Conservation (phyloP, 2,888 invertebrate genomes). For the Pinctada fucata region DNA sequence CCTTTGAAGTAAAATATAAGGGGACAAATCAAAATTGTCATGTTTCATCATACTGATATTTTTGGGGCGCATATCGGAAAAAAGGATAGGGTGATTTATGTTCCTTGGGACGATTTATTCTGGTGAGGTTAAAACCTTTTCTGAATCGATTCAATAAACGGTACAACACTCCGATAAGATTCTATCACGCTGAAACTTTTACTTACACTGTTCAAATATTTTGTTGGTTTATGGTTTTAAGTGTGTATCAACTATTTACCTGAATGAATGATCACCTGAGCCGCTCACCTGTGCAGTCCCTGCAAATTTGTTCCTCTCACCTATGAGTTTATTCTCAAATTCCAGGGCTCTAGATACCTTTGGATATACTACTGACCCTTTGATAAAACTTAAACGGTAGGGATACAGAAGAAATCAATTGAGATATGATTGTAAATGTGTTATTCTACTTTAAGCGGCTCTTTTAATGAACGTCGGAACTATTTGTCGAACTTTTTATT, state of each 20-base stretch:
- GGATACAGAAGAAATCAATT: not conserved
- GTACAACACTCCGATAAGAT: no score
- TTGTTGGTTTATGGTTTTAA: not conserved
- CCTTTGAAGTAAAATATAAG: no score
- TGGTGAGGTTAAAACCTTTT: no score
- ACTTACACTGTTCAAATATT: constrained; percentile 3
- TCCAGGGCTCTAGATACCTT: not conserved
- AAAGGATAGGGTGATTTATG: no score
- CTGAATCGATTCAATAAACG: no score
- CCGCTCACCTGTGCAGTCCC: not conserved
- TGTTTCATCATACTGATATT: no score
- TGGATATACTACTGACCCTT: not conserved
- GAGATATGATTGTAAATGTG: not conserved
- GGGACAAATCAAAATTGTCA: no score
- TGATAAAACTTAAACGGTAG: not conserved
- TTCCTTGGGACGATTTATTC: no score
- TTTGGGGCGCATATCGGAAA: no score
- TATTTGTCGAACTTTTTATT: not conserved
- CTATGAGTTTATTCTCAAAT: not conserved
- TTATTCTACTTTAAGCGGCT: not conserved
- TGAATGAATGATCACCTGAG: not conserved
- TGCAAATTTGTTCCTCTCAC: not conserved
- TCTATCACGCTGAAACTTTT: not conserved
- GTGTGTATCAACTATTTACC: constrained; percentile 1
- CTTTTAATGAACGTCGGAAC: not conserved